Percentiles rank a stretch among this genome's conserved stretches.
Evolutionary conservation across 2,113 vertebrate genomes (phyloP).

Genomic region (Octodon degus): DNA sequence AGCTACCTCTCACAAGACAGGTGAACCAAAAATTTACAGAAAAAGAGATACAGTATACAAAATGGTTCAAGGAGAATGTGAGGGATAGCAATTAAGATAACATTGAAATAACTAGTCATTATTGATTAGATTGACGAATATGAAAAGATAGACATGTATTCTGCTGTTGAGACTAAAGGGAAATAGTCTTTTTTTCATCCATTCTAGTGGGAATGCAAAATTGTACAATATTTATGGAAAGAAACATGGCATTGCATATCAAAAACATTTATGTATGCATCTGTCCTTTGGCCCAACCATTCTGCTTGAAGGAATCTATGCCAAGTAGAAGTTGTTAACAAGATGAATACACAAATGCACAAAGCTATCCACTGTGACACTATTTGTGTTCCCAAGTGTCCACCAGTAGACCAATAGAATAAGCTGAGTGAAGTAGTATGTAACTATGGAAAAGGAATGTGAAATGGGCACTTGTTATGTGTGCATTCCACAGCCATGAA

Average conservation of each 20-base stretch:
- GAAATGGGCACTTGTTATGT: background rate
- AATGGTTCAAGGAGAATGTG: background rate
- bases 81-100: background rate
- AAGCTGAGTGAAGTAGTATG: background rate
- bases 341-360: background rate
- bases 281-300: background rate
- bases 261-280: background rate
- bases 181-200: background rate
- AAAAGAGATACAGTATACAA: background rate
- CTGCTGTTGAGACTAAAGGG: background rate
- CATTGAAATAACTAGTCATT: background rate
- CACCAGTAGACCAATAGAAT: background rate
- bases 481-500: background rate
- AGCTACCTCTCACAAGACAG: background rate
- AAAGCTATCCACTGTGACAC: background rate
- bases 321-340: background rate
- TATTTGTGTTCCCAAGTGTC: background rate
- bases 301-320: background rate
- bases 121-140: background rate
- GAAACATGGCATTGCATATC: background rate
- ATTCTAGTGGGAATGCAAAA: background rate
- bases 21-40: background rate
- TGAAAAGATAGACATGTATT: background rate
- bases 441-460: background rate
- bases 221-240: background rate